Conservation (phyloP, 30 jellyfish, hydroid and myxozoan species). For the Aurelia aurita complex sp. Pacific region DNA sequence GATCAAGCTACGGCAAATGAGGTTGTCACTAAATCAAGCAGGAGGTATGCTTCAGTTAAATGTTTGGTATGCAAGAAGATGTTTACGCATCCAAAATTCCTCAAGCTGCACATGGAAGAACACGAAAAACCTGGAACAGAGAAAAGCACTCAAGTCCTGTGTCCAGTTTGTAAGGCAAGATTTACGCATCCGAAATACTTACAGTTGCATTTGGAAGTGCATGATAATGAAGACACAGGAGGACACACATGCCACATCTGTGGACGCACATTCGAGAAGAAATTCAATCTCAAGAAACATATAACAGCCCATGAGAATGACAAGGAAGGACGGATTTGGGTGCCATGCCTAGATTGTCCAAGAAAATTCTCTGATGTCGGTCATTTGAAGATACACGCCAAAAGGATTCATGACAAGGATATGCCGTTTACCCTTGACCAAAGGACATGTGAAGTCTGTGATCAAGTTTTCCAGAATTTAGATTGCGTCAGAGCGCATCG, state of each 20-base stretch:
- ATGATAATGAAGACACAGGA: not conserved
- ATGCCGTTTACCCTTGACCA: not conserved
- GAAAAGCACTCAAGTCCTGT: not conserved
- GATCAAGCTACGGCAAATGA: no score
- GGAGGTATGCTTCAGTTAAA: no score
- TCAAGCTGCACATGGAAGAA: no score
- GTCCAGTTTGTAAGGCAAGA: not conserved
- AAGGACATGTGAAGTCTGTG: not conserved
- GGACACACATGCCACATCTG: no score
- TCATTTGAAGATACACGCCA: not conserved
- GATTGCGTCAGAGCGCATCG: not conserved
- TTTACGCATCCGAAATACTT: not conserved
- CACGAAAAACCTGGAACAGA: no score
- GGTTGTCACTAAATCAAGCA: no score
- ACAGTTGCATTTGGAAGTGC: not conserved
- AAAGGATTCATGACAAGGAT: not conserved
- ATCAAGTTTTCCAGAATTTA: not conserved
- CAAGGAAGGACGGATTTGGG: not conserved
- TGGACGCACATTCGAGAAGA: no score
- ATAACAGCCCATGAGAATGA: not conserved
- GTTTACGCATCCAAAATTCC: no score
- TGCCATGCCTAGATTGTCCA: not conserved
- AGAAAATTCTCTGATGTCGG: not conserved
- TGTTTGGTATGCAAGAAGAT: no score
- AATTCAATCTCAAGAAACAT: no score